phyloP scores from a whole-genome alignment of 2,888 invertebrate species.

The Tinea trinotella region DNA sequence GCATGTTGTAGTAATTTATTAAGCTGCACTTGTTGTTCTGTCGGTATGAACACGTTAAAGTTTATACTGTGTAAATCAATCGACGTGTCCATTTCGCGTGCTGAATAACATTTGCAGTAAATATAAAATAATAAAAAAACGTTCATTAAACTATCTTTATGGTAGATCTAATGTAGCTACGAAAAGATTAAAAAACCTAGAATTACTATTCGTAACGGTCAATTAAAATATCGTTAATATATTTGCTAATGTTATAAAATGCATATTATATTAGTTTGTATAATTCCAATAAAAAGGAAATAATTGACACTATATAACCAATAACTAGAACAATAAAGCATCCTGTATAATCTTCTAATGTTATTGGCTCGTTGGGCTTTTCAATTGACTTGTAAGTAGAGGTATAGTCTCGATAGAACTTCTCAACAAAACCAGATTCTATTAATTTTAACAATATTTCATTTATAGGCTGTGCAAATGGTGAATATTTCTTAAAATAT shows the following conservation, averaged over 20 bases:
- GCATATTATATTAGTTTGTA: neutral
- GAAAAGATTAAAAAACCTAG: too few relatives aligned
- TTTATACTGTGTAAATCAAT: neutral
- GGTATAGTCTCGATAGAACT: neutral
- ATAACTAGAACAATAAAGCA: neutral
- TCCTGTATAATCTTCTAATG: neutral
- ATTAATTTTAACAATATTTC: neutral
- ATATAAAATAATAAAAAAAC: too few relatives aligned
- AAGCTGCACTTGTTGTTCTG: neutral
- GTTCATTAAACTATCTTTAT: too few relatives aligned
- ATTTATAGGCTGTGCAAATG: neutral
- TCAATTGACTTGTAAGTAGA: neutral
- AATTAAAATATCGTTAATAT: too few relatives aligned
- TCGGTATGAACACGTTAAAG: neutral
- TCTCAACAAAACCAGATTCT: neutral
- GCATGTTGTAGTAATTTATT: neutral
- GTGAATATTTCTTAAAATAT: constrained; percentile 12
- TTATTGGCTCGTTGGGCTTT: neutral
- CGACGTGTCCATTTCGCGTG: neutral
- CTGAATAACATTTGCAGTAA: neutral
- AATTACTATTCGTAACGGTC: too few relatives aligned
- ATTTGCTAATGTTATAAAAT: too few relatives aligned
- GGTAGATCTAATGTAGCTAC: constrained; percentile 44
- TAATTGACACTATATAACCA: neutral
- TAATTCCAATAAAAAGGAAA: neutral